Evolutionary conservation across 1,140 invertebrate species (phyloP).

Genomic region (Metopolophium dirhodum): DNA sequence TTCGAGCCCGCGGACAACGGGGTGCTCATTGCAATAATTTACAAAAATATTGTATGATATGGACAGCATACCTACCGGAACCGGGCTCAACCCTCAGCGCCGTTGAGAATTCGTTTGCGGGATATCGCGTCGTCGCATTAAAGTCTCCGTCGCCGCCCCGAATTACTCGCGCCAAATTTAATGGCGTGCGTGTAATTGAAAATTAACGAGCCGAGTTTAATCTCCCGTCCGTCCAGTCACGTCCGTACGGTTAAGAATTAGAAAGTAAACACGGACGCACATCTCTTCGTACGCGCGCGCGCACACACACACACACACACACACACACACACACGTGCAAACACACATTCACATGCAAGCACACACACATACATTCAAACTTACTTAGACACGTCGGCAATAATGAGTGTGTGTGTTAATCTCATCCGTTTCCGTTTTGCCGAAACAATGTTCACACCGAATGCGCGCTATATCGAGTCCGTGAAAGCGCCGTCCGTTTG

Average conservation of each 20-base stretch:
- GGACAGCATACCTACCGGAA: neutral
- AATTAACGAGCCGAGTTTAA: conserved; percentile 42
- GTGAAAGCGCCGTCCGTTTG: conserved; percentile 26
- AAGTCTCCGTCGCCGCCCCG: neutral
- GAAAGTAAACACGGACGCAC: conserved; percentile 53
- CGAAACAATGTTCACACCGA: conserved; percentile 39
- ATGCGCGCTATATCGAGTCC: neutral
- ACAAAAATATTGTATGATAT: neutral
- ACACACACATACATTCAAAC: too few species aligned
- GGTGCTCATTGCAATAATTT: neutral
- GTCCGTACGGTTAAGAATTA: conserved; percentile 43
- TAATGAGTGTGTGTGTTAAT: conserved; percentile 7
- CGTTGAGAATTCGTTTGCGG: neutral
- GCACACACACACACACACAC: neutral
- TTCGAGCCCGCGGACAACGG: neutral
- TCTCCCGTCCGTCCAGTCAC: conserved; percentile 30
- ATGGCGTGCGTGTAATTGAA: conserved; percentile 36
- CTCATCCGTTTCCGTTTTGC: conserved; percentile 50
- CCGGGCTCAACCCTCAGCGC: neutral
- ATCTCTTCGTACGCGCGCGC: conserved; percentile 31
- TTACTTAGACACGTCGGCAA: neutral
- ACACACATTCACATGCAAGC: neutral
- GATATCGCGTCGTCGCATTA: neutral
- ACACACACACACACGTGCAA: neutral
- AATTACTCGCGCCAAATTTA: neutral